Percentiles rank a stretch among this genome's conserved stretches.
Evolutionary conservation across 2,888 invertebrate genomes (phyloP).

Genomic region (Troglohyphantes excavatus): DNA sequence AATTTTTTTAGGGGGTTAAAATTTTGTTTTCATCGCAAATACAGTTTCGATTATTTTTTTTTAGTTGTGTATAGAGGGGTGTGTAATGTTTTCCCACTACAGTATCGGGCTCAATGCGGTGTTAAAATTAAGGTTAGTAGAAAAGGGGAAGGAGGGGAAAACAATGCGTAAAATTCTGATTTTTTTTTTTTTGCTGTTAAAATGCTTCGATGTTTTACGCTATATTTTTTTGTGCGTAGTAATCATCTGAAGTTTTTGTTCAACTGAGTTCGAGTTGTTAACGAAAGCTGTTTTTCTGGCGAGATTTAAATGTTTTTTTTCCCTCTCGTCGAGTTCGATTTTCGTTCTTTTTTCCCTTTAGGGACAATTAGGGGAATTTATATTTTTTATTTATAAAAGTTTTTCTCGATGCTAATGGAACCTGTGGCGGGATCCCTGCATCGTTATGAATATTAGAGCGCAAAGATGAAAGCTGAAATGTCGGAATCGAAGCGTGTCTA

Average conservation of each 20-base stretch:
- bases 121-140: constrained; percentile 58
- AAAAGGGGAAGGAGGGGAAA: constrained; percentile 8
- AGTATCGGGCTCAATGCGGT: constrained; percentile 49
- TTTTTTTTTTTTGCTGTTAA: constrained; percentile 46
- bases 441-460: constrained; percentile 34
- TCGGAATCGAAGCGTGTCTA: constrained; percentile 2
- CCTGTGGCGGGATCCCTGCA: constrained; percentile 24
- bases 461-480: constrained; percentile 14
- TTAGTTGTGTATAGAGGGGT: constrained; percentile 14
- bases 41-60: constrained; percentile 48
- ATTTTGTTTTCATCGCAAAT: constrained; percentile 37
- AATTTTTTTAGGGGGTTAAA: not conserved
- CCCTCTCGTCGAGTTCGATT: constrained; percentile 19
- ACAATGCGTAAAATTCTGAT: constrained; percentile 15
- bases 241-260: constrained; percentile 14
- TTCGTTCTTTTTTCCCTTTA: constrained; percentile 25
- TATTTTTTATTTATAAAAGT: constrained; percentile 13
- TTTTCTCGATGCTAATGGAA: constrained; percentile 32
- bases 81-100: constrained; percentile 45
- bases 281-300: constrained; percentile 37
- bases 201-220: not conserved
- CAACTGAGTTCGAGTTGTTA: constrained; percentile 38
- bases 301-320: constrained; percentile 20
- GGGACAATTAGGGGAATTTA: constrained; percentile 28
- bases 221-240: constrained; percentile 4